These are phyloP conservation scores for Siniperca undulata DNA, from an alignment of 2,797 vertebrate genomes.

Conservation along the genomic window DNA sequence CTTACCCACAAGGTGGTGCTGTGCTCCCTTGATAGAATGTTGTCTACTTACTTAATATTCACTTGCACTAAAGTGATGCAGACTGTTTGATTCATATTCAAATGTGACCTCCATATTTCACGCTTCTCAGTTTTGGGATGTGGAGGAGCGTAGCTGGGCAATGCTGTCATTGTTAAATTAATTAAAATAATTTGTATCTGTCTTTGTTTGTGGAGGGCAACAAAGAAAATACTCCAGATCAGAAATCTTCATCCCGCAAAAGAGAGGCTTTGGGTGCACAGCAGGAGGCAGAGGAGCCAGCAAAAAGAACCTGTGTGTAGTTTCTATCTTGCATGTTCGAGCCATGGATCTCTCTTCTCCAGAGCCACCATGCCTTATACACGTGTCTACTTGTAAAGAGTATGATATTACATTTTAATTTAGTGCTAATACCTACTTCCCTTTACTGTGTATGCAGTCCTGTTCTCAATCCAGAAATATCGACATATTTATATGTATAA, in stretches of 20 bases:
- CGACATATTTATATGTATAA: constrained; percentile 24
- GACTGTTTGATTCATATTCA: background rate
- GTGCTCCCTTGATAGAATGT: background rate
- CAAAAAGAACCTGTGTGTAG: constrained; percentile 77
- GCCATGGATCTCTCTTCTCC: background rate
- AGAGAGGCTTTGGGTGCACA: constrained; percentile 54
- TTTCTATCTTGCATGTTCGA: background rate
- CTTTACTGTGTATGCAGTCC: background rate
- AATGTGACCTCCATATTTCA: background rate
- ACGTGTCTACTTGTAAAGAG: background rate
- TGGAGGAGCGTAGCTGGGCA: background rate
- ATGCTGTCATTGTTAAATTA: background rate
- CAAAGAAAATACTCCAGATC: constrained; percentile 61
- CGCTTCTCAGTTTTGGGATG: background rate
- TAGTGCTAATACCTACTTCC: background rate
- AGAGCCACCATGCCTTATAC: background rate
- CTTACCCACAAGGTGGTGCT: constrained; percentile 66
- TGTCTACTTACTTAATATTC: background rate
- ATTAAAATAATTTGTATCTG: constrained; percentile 15
- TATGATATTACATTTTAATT: constrained; percentile 11
- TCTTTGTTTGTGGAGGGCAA: constrained; percentile 45
- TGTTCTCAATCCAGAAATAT: constrained; percentile 15
- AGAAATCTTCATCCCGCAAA: constrained; percentile 67
- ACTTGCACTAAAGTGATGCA: background rate
- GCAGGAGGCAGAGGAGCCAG: constrained; percentile 52